A percentile compares a stretch with the other conserved stretches of the same genome.
Evolutionary conservation across 2,888 invertebrate species (phyloP).

Genomic region (Oscheius sp.): DNA sequence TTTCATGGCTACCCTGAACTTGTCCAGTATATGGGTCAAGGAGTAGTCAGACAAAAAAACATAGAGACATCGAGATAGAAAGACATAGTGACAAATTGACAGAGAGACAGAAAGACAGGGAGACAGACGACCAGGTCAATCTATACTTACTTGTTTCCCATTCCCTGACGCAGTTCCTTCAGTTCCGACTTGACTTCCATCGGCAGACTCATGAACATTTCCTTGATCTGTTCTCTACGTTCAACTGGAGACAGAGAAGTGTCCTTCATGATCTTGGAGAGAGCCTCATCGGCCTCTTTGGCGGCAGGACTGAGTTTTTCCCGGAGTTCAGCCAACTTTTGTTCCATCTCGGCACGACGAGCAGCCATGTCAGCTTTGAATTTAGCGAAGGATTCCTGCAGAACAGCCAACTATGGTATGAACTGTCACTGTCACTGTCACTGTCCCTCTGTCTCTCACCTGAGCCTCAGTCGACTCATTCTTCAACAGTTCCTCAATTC

Average conservation of each 20-base stretch:
- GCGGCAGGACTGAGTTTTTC: constrained; percentile 15
- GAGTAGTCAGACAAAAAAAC: no score
- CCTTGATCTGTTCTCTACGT: constrained; percentile 17
- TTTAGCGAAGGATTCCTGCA: constrained; percentile 10
- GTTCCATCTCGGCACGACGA: constrained; percentile 21
- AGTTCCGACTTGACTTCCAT: constrained; percentile 20
- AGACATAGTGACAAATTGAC: no score
- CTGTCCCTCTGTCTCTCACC: constrained; percentile 2
- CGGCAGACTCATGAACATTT: constrained; percentile 15
- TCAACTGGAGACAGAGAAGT: constrained; percentile 2
- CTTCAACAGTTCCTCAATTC: constrained; percentile 27
- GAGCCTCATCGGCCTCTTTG: constrained; percentile 27
- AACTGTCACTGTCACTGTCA: background rate
- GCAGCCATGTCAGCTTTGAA: constrained; percentile 32
- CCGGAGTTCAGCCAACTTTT: constrained; percentile 2
- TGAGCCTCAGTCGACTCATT: constrained; percentile 15
- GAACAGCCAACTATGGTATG: background rate
- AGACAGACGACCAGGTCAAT: background rate
- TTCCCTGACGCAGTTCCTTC: constrained; percentile 9
- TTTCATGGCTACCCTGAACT: constrained; percentile 23
- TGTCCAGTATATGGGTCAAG: no score
- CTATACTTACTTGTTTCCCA: constrained; percentile 26
- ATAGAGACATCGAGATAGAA: no score
- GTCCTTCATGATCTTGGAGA: constrained; percentile 29
- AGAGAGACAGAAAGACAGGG: no score